Base-by-base conservation (phyloP, 2,888 invertebrate species). In the Orchesella flavescens region DNA sequence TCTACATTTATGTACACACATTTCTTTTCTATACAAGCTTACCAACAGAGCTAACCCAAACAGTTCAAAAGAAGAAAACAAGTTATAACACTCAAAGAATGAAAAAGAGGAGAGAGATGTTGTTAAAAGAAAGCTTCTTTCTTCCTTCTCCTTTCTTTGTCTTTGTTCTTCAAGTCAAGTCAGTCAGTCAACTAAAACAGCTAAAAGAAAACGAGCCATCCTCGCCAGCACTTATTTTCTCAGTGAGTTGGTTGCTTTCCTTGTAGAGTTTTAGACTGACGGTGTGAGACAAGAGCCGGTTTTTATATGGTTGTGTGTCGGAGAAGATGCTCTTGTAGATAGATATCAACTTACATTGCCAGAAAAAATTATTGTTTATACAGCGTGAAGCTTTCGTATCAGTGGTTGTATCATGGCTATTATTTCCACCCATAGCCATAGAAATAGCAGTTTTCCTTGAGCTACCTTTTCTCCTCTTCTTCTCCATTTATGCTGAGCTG, bases 101-200 rank as follows among this genome's bases (percentile, higher is more conserved):
- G 43, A 66, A 66, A 66, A 66, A 13, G 17, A 19, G 10, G 66
- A 23, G 46, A 68, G 66, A 23, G 46, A 68, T 68, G 68, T 24
- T 68, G 68, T 63, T 63, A 71, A 71, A 78, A 69, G 59, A 69
- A 77, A 49, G 57, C 77, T 61, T 69, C 76, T 66, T 68, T 73
- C 46, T 73, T 44, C 21, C 21, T 73, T 43, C 61, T 17, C 63
- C 53, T n/a, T 53, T 43, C 59, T 68, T 77, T 71, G 78, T 71
- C 63, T 71, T 61, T 57, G 23, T 19, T 24, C 66, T 44, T 19
- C 46, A 53, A 34, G 19, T 61, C 75, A 74, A 43, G 24, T 34
- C 72, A 69, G 72, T 34, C 72, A 24, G 21, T 57, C 59, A 55
- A 34, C 34, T 34, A 34, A 34, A 34, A 59, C 73, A 57, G 44